Percentiles rank a stretch among this genome's conserved stretches.
These are phyloP conservation scores for Siniperca knerii DNA, from an alignment of 2,113 vertebrate genomes.

Conservation along the genomic window DNA sequence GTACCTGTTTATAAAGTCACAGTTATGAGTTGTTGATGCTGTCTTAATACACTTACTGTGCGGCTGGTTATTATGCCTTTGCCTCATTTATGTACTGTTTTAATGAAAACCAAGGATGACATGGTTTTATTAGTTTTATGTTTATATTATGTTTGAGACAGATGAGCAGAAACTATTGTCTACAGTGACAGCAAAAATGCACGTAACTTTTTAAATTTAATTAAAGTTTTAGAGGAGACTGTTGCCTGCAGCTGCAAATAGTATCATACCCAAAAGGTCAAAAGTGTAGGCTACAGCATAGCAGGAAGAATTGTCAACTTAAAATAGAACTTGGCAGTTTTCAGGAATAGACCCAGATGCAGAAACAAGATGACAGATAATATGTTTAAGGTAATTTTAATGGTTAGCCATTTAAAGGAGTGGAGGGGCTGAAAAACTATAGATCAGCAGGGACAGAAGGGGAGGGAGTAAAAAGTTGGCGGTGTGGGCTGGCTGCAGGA, in stretches of 20 bases:
- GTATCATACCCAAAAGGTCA: conserved; percentile 3
- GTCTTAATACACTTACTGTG: conserved; percentile 33
- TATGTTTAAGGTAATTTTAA: not conserved
- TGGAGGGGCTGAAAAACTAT: not conserved
- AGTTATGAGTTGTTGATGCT: conserved; percentile 36
- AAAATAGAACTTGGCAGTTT: conserved; percentile 4
- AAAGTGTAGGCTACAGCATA: not conserved
- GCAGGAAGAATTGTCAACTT: not conserved
- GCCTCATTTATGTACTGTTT: conserved; percentile 19
- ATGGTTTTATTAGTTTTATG: conserved; percentile 16
- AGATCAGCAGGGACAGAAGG: not conserved
- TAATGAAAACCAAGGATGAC: conserved; percentile 24
- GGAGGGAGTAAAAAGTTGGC: not conserved
- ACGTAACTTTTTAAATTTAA: not conserved
- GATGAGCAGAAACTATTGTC: conserved; percentile 15
- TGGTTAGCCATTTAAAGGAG: not conserved
- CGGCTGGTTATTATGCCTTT: conserved; percentile 13
- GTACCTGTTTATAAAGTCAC: conserved; percentile 40
- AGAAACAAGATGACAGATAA: not conserved
- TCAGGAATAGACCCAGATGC: not conserved
- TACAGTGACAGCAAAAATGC: not conserved
- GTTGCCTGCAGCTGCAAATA: conserved; percentile 19
- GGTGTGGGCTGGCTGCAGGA: not conserved
- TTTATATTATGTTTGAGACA: conserved; percentile 21
- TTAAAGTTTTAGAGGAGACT: not conserved